Evolutionary conservation across 2,888 invertebrate genomes (phyloP), one percentile per base, ranked within the genome.

Genomic region (Drosophila dives): DNA sequence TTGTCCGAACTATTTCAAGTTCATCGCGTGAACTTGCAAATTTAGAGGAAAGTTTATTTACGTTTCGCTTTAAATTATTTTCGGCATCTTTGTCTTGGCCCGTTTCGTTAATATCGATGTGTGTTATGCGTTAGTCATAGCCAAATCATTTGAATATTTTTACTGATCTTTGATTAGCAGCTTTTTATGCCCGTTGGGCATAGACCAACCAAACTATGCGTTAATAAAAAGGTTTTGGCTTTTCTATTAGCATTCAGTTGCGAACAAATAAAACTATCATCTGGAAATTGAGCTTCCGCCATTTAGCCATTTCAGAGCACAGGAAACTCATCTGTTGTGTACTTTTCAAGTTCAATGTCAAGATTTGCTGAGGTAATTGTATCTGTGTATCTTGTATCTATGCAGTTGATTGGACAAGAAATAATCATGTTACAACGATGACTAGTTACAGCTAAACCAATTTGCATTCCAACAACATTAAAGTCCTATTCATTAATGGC

Each of bases 1-100:
- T n/a, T 42, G 62, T 20, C 56, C 53, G 49, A 42, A 36, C 49
- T 59, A n/a, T 89, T 86, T 90, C 90, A 86, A 86, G 90, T 89
- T 90, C 89, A 86, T 72, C 67, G 63, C 60, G 38, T 90, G 86
- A 90, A 86, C 89, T 89, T 86, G 89, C 90, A 42, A 81, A 90
- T 81, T 74, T 82, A 29, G 8, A 42, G 20, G 23, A 34, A 15
- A 38, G 48, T 55, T 69, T 74, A 69, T 77, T 71, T 58, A 66
- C 68, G 54, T 64, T 72, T 72, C 40, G 26, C 10, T 58, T 66
- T 17, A 20, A 56, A 64, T 71, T 68, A 69, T 81, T 83, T 72
- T 69, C 59, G 56, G 77, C 45, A 40, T 50, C 38, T 50, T 48
- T n/a, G 59, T 17, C 20, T 42, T 60, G 67, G 64, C 58, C 62